Evolutionary conservation across 2,113 vertebrate genomes (phyloP).

Genomic region (Oncorhynchus mykiss): DNA sequence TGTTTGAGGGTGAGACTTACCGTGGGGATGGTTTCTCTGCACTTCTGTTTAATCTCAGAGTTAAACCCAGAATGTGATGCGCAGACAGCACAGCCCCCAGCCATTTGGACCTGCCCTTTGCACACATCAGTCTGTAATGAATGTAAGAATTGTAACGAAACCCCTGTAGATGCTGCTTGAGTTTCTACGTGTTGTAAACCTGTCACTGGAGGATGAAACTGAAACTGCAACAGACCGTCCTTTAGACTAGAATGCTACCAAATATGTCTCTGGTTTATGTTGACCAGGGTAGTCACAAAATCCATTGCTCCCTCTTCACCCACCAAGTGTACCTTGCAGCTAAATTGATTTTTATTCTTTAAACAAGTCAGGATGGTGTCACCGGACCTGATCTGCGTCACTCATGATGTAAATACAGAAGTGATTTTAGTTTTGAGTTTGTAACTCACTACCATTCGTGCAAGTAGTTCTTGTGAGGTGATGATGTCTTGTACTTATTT

Average conservation of each 20-base stretch:
- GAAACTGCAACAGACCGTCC: slow-evolving; percentile 34
- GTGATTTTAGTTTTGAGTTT: slow-evolving; percentile 49
- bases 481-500: slow-evolving; percentile 57
- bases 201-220: slow-evolving; percentile 38
- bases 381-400: slow-evolving; percentile 32
- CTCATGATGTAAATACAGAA: slow-evolving; percentile 42
- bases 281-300: slow-evolving; percentile 31
- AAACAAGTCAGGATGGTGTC: slow-evolving; percentile 55
- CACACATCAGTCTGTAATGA: slow-evolving; percentile 67
- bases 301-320: slow-evolving; percentile 19
- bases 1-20: not conserved
- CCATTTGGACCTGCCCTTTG: slow-evolving; percentile 56
- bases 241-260: slow-evolving; percentile 56
- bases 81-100: slow-evolving; percentile 21
- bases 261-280: slow-evolving; percentile 40
- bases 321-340: slow-evolving; percentile 21
- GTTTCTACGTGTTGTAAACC: slow-evolving; percentile 63
- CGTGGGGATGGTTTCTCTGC: slow-evolving; percentile 21
- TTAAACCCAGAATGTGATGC: slow-evolving; percentile 64
- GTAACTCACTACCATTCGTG: slow-evolving; percentile 51
- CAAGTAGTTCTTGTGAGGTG: slow-evolving; percentile 57
- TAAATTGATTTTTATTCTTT: slow-evolving; percentile 30
- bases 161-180: slow-evolving; percentile 79
- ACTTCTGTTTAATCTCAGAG: slow-evolving; percentile 64
- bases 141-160: slow-evolving; percentile 67